Base-by-base conservation (phyloP, 2,888 invertebrate genomes). In the Pomacea canaliculata region DNA sequence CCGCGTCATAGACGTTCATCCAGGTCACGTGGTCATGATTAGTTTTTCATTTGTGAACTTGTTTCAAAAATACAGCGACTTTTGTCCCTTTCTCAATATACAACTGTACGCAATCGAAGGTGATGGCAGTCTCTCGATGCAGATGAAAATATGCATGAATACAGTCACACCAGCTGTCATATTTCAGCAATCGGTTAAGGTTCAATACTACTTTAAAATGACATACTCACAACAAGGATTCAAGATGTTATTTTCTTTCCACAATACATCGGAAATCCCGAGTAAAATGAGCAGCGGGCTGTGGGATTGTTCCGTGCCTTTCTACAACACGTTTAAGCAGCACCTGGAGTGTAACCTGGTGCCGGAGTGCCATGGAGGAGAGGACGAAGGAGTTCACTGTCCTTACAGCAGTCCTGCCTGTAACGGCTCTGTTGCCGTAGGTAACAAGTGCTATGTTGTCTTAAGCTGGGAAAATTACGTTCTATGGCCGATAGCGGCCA, bases 291-390 rank as follows among this genome's bases (percentile, higher is more conserved):
- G 18, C 37, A 65, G 27, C 37, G 73, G 66, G 19, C 27, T 37
- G 51, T 73, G 48, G 37, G 65, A 73, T 65, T 73, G 73, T 51
- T 73, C 73, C 9, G 65, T 73, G 7, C 7, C 8, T 4, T 49
- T 27, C n/a, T 73, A 73, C 27, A 0, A 51, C 19, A 66, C 7
- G 2, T 73, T 73, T 13, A n/a, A 46, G 10, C 51, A 27, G 2
- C 73, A 73, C 56, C 66, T 73, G 66, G 66, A 66, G 56, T 73
- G 73, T 49, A 66, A 73, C 51, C 37, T 56, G 37, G 62, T 51
- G 27, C 7, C 27, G 19, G 73, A 73, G 66, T 73, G 73, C 62
- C 62, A 66, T 13, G 56, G 62, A 5, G 73, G 73, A 1, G 65
- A 63, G n/a, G 73, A 73, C 23, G 73, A 73, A 23, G 10, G 63